phyloP scores from a whole-genome alignment of 2,113 vertebrate genomes.

The Dissostichus mawsoni region DNA sequence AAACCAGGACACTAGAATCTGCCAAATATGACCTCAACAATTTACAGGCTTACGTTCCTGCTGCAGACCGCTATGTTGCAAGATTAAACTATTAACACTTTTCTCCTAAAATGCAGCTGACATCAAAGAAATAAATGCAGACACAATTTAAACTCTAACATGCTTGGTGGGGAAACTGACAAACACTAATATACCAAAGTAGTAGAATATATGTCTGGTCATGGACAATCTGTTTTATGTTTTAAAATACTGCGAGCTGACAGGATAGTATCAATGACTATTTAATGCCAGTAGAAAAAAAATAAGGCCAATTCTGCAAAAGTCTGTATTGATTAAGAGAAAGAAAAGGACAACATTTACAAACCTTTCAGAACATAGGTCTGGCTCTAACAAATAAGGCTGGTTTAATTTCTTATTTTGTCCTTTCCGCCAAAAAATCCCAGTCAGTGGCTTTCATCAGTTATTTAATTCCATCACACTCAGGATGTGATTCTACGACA shows the following conservation, averaged over 20 bases:
- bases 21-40: conserved; percentile 60
- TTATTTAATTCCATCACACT: background rate
- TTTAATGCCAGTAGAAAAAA: background rate
- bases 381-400: background rate
- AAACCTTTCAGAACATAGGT: background rate
- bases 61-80: conserved; percentile 16
- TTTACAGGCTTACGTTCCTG: conserved; percentile 37
- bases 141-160: background rate
- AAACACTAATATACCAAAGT: background rate
- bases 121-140: conserved; percentile 13
- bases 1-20: background rate
- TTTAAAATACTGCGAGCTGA: background rate
- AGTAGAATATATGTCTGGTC: background rate
- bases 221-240: background rate
- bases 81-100: conserved; percentile 34
- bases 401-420: background rate
- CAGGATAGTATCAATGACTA: background rate
- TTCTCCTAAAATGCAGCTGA: conserved; percentile 16
- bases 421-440: background rate
- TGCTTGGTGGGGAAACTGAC: background rate
- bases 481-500: background rate
- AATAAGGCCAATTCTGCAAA: background rate
- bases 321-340: background rate
- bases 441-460: background rate
- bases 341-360: background rate